Conservation (phyloP, 2,888 invertebrate genomes). For the Lithophane leautieri region DNA sequence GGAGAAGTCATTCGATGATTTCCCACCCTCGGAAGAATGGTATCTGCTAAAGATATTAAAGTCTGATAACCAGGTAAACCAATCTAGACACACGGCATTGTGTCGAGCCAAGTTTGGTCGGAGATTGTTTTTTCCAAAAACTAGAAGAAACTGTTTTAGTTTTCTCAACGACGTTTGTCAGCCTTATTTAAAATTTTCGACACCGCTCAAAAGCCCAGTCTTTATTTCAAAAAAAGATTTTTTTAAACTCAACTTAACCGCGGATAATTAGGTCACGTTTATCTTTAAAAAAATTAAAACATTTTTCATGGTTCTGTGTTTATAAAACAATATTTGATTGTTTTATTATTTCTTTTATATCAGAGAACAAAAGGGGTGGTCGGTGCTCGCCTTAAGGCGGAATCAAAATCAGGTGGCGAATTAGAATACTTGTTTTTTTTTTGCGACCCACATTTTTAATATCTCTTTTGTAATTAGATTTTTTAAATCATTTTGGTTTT, state of each 20-base stretch:
- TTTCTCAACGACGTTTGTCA: not conserved
- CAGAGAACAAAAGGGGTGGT: constrained; percentile 46
- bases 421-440: constrained; percentile 49
- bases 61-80: not conserved
- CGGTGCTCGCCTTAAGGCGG: constrained; percentile 25
- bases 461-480: constrained; percentile 13
- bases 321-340: constrained; percentile 38
- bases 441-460: constrained; percentile 37
- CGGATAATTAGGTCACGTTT: constrained; percentile 28
- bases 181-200: no score
- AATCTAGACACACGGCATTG: not conserved
- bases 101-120: not conserved
- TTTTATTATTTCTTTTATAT: constrained; percentile 46
- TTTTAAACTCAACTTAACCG: constrained; percentile 7
- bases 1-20: no score
- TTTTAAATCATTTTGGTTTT: not conserved
- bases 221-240: not conserved
- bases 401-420: constrained; percentile 53
- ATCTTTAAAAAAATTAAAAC: constrained; percentile 20
- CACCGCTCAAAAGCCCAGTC: no score
- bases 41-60: not conserved
- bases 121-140: not conserved
- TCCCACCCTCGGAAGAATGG: no score
- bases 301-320: constrained; percentile 17
- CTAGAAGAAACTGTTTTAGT: not conserved